A percentile compares a stretch with the other conserved stretches of the same genome.
Conservation (phyloP, 2,888 invertebrate species). For the Galeruca laticollis region DNA sequence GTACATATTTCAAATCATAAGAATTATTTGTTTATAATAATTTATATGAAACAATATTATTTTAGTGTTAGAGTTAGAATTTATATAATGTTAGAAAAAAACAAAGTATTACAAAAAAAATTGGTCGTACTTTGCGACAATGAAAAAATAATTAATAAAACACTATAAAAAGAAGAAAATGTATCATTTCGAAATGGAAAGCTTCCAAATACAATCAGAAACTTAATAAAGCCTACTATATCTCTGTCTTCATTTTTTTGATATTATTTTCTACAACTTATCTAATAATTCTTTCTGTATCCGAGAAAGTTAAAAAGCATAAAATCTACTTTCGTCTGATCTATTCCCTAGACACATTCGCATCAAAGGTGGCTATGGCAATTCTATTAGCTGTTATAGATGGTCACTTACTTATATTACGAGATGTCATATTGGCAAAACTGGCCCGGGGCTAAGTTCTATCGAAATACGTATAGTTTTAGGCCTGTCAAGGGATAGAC, state of each 20-base stretch:
- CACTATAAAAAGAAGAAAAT: too few species aligned
- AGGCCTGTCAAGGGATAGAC: not conserved
- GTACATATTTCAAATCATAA: too few species aligned
- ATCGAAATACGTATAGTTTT: constrained; percentile 8
- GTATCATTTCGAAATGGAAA: not conserved
- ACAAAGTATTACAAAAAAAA: too few species aligned
- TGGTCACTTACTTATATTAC: constrained; percentile 66
- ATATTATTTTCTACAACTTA: not conserved
- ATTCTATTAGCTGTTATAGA: constrained; percentile 62
- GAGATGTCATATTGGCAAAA: constrained; percentile 66
- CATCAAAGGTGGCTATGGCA: constrained; percentile 64
- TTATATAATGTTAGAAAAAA: too few species aligned
- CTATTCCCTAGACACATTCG: constrained; percentile 49
- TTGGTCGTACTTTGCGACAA: too few species aligned
- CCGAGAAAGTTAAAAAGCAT: not conserved
- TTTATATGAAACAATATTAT: too few species aligned
- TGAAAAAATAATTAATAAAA: too few species aligned
- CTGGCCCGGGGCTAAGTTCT: constrained; percentile 52
- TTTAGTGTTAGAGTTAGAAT: too few species aligned
- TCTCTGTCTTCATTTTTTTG: not conserved
- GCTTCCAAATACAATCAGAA: not conserved
- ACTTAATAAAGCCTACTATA: not conserved
- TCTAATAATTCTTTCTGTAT: not conserved
- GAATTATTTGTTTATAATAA: too few species aligned
- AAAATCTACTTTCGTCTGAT: not conserved